Conservation (phyloP, 2,113 vertebrate species). For the Callorhinus ursinus region DNA sequence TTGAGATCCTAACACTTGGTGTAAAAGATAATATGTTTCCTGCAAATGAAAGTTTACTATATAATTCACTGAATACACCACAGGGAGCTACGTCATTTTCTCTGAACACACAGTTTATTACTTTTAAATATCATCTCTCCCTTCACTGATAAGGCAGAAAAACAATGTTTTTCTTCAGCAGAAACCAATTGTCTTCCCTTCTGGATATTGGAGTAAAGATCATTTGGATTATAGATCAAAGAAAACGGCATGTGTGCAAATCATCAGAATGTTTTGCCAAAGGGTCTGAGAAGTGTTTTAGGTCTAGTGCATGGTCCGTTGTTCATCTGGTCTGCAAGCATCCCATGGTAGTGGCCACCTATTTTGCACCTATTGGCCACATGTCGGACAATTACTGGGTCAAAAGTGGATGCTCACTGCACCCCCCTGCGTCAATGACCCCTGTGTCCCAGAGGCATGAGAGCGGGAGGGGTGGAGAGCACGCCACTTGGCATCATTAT, state of each 20-base stretch:
- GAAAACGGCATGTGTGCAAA: not conserved
- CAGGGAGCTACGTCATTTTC: slow-evolving; percentile 25
- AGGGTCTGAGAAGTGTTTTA: accelerated
- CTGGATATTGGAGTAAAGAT: not conserved
- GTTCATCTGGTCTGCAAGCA: accelerated
- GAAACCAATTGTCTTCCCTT: slow-evolving; percentile 48
- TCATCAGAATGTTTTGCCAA: not conserved
- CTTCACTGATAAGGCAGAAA: not conserved
- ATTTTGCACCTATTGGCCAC: not conserved
- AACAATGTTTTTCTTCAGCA: not conserved
- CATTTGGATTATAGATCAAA: slow-evolving; percentile 23
- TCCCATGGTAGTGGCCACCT: accelerated
- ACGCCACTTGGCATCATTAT: not conserved
- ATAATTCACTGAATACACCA: not conserved
- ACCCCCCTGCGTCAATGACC: no score
- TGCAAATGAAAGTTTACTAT: slow-evolving; percentile 29
- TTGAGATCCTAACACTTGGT: slow-evolving; percentile 19
- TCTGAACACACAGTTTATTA: not conserved
- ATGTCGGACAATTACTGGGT: accelerated
- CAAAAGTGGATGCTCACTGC: not conserved
- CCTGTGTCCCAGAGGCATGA: accelerated
- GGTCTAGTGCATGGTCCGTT: accelerated
- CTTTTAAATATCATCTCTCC: not conserved
- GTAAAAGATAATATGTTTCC: slow-evolving; percentile 64
- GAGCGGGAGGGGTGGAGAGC: accelerated